Percentiles rank a stretch among this genome's conserved stretches.
These are phyloP conservation scores for Microctonus hyperodae DNA, from an alignment of 2,888 invertebrate species.

Conservation along the genomic window DNA sequence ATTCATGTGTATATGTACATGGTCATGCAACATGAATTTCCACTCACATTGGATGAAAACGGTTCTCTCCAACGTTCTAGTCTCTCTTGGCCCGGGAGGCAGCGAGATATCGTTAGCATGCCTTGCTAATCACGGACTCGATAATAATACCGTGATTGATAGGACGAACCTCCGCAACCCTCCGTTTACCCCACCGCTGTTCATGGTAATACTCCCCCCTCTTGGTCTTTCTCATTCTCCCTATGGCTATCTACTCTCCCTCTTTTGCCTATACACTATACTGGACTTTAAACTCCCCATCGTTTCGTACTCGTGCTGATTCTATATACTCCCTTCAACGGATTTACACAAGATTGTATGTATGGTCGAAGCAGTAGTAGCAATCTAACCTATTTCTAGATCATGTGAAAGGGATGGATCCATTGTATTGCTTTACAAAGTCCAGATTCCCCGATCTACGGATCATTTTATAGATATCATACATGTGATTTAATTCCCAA, in stretches of 20 bases:
- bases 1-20: neutral
- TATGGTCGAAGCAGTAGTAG: too few species aligned
- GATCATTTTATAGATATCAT: too few species aligned
- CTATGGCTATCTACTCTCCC: constrained; percentile 32
- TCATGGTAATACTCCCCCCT: constrained; percentile 18
- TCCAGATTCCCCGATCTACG: too few species aligned
- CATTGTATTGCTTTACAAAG: too few species aligned
- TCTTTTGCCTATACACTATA: constrained; percentile 13
- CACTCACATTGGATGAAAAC: constrained; percentile 31
- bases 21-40: constrained; percentile 29
- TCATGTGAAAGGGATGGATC: too few species aligned
- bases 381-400: too few species aligned
- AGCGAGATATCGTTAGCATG: constrained; percentile 62
- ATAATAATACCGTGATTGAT: constrained; percentile 64
- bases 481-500: too few species aligned
- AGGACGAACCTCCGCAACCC: constrained; percentile 56
- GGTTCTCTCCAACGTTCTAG: constrained; percentile 30
- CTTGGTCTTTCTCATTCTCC: constrained; percentile 22
- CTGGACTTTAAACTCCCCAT: constrained; percentile 11
- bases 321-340: neutral
- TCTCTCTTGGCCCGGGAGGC: constrained; percentile 51
- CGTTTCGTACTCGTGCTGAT: neutral
- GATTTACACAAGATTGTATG: too few species aligned
- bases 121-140: constrained; percentile 63
- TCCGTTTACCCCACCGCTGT: constrained; percentile 32